Percentiles rank a stretch among this genome's conserved stretches.
Conservation (phyloP, 2,888 invertebrate species). For the Cephus nigrinus region DNA sequence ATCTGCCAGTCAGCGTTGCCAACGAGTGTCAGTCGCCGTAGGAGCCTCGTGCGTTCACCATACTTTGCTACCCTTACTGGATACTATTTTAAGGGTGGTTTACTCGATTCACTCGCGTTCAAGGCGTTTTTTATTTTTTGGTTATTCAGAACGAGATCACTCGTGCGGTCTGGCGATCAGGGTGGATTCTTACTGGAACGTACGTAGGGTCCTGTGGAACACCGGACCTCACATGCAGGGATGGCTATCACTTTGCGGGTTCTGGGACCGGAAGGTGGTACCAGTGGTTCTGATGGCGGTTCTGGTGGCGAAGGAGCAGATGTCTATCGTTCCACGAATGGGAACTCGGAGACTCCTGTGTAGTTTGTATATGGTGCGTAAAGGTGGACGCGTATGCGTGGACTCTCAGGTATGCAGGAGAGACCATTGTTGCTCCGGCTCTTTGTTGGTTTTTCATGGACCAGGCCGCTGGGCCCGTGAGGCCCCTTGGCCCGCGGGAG, state of each 20-base stretch:
- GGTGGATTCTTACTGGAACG: neutral
- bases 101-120: neutral
- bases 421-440: slow-evolving; percentile 32
- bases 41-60: neutral
- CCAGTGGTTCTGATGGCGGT: neutral
- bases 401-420: slow-evolving; percentile 13
- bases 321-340: slow-evolving; percentile 4
- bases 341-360: neutral
- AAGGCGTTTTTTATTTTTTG: slow-evolving; percentile 26
- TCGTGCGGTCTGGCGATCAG: neutral
- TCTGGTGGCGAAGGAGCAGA: neutral
- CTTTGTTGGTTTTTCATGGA: slow-evolving; percentile 57
- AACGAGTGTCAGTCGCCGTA: slow-evolving; percentile 35
- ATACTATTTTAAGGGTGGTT: neutral
- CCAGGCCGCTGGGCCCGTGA: slow-evolving; percentile 18
- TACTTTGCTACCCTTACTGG: neutral
- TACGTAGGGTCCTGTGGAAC: neutral
- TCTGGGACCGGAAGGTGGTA: neutral
- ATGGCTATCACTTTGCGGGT: neutral
- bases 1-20: slow-evolving; percentile 49
- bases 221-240: neutral
- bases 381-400: neutral
- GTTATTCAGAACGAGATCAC: slow-evolving; percentile 35
- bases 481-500: slow-evolving; percentile 40
- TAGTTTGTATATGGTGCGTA: neutral